Base-by-base conservation (phyloP, 2,888 invertebrate species). In the Monopis laevigella region DNA sequence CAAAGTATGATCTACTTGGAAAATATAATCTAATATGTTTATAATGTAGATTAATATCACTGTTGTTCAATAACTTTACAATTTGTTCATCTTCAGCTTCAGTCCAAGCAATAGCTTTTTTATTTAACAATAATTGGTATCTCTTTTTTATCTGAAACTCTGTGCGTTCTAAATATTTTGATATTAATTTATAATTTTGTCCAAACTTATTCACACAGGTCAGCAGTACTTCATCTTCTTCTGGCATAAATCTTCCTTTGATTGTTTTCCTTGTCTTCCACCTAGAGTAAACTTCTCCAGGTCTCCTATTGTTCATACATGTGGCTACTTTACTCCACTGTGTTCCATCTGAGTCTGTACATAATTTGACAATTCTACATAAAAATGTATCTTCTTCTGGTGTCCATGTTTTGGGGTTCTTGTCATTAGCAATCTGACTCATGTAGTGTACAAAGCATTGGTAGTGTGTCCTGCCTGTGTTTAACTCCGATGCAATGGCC, bases 141-240 rank as follows among this genome's bases (percentile, higher is more conserved):
- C 32, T 14, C 14, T 17, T 32, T 2, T 10, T 2, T 17, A 32
- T 13, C 17, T 32, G 32, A 7, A 7, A 4, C n/a, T 10, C 3
- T 17, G 14, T 13, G 14, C 32, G 14, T 32, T 32, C 17, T 14
- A 32, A n/a, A 17, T 32, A 32, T 10, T 17, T 32, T 14, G 32
- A 7, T 17, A 32, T 32, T 32, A 14, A 10, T 10, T 7, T 17
- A 7, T 10, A 32, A 10, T 32, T 32, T 17, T 32, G n/a, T 17
- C 32, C 32, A 32, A 32, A 32, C n/a, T 32, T 32, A 14, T 32
- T 32, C 2, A 32, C 32, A 32, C 32, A 32, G 14, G n/a, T 11
- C 11, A 16, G 32, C 7, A 32, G 32, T 3, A 32, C 32, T 5
- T 32, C 14, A 17, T 32, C 32, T 32, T 32, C 32, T 32, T 32